These are phyloP conservation scores for Platalea minor DNA, from an alignment of 2,797 vertebrate species.

Conservation along the genomic window DNA sequence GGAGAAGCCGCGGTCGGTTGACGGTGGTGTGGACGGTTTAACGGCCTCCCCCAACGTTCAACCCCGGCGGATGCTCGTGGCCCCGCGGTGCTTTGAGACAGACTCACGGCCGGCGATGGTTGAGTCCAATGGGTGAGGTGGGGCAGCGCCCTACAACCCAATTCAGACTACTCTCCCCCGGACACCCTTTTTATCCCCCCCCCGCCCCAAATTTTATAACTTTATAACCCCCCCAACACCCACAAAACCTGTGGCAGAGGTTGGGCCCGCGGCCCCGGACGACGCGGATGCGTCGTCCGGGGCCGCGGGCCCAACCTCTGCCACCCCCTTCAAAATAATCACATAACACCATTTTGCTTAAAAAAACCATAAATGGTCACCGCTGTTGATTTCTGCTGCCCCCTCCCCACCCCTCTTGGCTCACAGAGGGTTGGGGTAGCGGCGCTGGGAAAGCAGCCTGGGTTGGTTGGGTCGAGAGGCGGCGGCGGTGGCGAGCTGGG, in stretches of 20 bases:
- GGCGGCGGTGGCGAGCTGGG: conserved; percentile 17
- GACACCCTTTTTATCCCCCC: background rate
- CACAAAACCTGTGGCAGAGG: too few species aligned
- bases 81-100: conserved; percentile 54
- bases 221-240: too few species aligned
- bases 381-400: background rate
- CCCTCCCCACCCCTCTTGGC: background rate
- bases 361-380: background rate
- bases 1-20: background rate
- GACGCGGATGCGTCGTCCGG: too few species aligned
- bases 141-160: conserved; percentile 13
- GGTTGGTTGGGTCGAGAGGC: background rate
- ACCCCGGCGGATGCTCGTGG: background rate
- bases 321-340: background rate
- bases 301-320: too few species aligned
- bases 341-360: background rate
- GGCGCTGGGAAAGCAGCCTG: conserved; percentile 56
- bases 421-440: conserved; percentile 64
- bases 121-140: conserved; percentile 66
- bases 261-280: too few species aligned
- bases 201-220: too few species aligned
- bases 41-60: too few species aligned
- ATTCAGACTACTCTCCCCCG: conserved; percentile 63
- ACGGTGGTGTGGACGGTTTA: too few species aligned
- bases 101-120: conserved; percentile 38